These are phyloP conservation scores for Criorhina ranunculi DNA, from an alignment of 2,888 invertebrate species.

Conservation along the genomic window DNA sequence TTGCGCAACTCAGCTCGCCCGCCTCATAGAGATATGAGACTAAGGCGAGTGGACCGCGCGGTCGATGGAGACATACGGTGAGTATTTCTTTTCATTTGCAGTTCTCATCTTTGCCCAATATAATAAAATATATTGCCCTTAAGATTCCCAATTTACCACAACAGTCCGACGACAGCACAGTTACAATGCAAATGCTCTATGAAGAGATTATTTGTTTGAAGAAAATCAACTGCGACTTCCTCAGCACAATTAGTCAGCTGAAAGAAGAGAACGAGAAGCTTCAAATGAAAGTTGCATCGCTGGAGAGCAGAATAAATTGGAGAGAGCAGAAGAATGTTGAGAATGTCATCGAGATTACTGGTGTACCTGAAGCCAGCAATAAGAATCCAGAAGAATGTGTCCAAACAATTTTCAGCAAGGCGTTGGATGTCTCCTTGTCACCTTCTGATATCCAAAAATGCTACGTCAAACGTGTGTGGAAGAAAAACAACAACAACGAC, in stretches of 20 bases:
- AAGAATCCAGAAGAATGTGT: too few relatives aligned
- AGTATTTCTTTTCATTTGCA: too few relatives aligned
- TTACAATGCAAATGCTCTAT: constrained; percentile 39
- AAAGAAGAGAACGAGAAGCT: constrained; percentile 32
- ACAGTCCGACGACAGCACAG: too few relatives aligned
- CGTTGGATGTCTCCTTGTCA: constrained; percentile 2
- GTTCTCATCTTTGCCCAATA: too few relatives aligned
- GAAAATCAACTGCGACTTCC: constrained; percentile 39
- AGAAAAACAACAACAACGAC: neutral
- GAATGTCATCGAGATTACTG: neutral
- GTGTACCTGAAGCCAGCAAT: neutral
- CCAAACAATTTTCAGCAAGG: constrained; percentile 1
- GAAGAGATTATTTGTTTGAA: constrained; percentile 37
- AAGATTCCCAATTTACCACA: too few relatives aligned
- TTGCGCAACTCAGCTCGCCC: too few relatives aligned
- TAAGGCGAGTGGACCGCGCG: too few relatives aligned
- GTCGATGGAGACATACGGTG: too few relatives aligned
- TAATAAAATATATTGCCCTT: too few relatives aligned
- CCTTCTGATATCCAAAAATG: neutral
- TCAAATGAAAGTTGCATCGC: neutral
- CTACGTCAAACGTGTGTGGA: constrained; percentile 4
- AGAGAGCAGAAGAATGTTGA: neutral
- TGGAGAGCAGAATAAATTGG: too few relatives aligned
- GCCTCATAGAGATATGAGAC: too few relatives aligned
- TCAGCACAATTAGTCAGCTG: constrained; percentile 38